Evolutionary conservation across 2,113 vertebrate species (phyloP), one percentile per base, ranked within the genome.

Genomic region (Peromyscus californicus): DNA sequence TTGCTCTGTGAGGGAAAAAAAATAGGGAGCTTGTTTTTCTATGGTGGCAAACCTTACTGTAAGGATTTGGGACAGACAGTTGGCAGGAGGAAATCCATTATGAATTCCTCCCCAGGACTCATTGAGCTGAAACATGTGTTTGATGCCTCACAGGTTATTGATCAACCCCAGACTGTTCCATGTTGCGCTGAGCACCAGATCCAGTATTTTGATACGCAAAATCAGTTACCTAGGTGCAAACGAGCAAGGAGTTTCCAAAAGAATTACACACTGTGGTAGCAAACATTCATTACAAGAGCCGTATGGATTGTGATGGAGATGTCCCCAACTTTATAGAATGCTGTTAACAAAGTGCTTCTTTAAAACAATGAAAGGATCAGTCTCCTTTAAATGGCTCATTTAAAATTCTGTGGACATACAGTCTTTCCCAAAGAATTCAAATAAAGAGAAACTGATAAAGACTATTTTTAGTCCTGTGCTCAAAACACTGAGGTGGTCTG

Each of bases 11-110:
- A 96, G 74, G 80, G 9, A 17, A 95, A 96, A 93, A 96, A 98
- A 97, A 95, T 95, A 95, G 96, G 95, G 57, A 96, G 74, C 83
- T 93, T 98, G 97, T 97, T 97, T 98, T 98, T 95, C 89, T 87
- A 7, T 97, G 95, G 96, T 97, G 97, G 96, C 97, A 97, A 97
- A 97, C 94, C 96, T 98, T 92, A 95, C 98, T 97, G 97, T 97
- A 97, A 97, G 96, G 97, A 97, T 98, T 97, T 93, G 93, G 97
- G 98, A 96, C 96, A 97, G 95, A 92, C 83, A 96, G 79, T 96
- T 98, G 97, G 97, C 97, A 97, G 69, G 75, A 97, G n/a, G 91
- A 61, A 92, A 76, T 90, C 96, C 80, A 80, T 96, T 84, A 94
- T 67, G 39, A 96, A 94, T 96, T 93, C 69, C 79, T 97, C 89